Evolutionary conservation across 2,113 vertebrate species (phyloP).

Genomic region (Petaurus breviceps): DNA sequence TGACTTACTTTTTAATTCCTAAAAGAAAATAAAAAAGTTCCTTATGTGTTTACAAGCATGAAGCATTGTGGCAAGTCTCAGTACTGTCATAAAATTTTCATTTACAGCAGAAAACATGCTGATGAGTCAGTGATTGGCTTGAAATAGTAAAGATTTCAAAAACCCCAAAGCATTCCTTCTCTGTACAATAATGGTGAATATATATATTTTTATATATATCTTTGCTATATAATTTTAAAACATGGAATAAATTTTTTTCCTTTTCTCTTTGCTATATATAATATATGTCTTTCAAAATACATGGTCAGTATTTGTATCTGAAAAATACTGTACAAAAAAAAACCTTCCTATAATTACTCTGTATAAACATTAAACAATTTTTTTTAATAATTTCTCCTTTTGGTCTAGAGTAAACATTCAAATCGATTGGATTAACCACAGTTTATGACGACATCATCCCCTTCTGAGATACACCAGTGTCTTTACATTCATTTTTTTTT

Average conservation of each 20-base stretch:
- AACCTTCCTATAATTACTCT: constrained; percentile 90
- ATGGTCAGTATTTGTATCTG: constrained; percentile 92
- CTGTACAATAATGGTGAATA: constrained; percentile 86
- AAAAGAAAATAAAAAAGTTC: constrained; percentile 73
- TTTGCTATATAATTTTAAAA: constrained; percentile 86
- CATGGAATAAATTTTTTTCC: constrained; percentile 81
- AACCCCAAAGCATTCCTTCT: constrained; percentile 78
- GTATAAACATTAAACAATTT: constrained; percentile 93
- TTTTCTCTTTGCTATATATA: constrained; percentile 83
- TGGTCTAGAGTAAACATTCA: constrained; percentile 91
- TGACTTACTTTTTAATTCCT: constrained; percentile 71
- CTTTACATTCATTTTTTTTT: constrained; percentile 91
- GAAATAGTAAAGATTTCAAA: constrained; percentile 80
- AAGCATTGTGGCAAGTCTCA: constrained; percentile 65
- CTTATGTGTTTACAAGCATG: constrained; percentile 62
- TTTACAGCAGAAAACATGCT: constrained; percentile 79
- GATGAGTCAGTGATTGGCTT: constrained; percentile 79
- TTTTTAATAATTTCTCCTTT: constrained; percentile 89
- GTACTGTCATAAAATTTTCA: constrained; percentile 77
- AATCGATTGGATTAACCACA: constrained; percentile 90
- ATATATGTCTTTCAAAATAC: constrained; percentile 91
- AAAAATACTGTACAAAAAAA: constrained; percentile 96
- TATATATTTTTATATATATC: constrained; percentile 75
- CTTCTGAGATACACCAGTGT: constrained; percentile 86
- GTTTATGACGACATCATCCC: constrained; percentile 91